Base-by-base conservation (phyloP, 2,113 vertebrate species). In the Nettapus auritus region DNA sequence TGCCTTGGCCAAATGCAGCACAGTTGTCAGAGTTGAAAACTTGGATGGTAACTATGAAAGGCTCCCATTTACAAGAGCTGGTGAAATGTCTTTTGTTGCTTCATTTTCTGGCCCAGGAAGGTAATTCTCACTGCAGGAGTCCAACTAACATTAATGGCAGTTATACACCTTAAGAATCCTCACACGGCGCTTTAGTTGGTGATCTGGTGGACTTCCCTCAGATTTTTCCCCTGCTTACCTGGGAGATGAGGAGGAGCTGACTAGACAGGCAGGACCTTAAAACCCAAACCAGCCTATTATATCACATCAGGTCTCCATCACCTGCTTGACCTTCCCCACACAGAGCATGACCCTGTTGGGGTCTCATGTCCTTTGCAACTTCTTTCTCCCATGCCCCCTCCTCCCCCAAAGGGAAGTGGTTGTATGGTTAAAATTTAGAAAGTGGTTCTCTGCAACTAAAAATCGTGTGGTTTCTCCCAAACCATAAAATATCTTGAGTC, bases 391-490 rank as follows among this genome's bases (percentile, higher is more conserved):
- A 8, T 22, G 59, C 46, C 36, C 13, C 22, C 67, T 68, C 56
- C 40, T 13, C 22, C 73, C 70, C 56, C 34, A 82, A 7, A 2
- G 95, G 95, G 68, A 96, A 97, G 87, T 23, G 57, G 69, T 48
- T 78, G 77, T 52, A 73, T 95, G 95, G 96, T 86, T 96, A 96
- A 97, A 90, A 86, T 97, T 96, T 89, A 96, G 87, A 98, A 97
- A 96, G 84, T 38, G 77, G 75, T 71, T 97, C 97, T 97, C 88
- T 97, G 86, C 87, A 94, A 83, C 87, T 94, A 66, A 96, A 97
- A 97, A 93, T 83, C 31, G 91, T 97, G 97, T 33, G 96, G 98
- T 98, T 98, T 98, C 93, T 97, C 97, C 97, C 97, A 88, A 93
- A 97, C 96, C 82, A 29, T 98, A 94, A 97, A 97, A 98, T 95